Percentiles rank a stretch among this genome's conserved stretches.
Evolutionary conservation across 2,797 vertebrate species (phyloP).

Genomic region (Onychomys leucogaster): DNA sequence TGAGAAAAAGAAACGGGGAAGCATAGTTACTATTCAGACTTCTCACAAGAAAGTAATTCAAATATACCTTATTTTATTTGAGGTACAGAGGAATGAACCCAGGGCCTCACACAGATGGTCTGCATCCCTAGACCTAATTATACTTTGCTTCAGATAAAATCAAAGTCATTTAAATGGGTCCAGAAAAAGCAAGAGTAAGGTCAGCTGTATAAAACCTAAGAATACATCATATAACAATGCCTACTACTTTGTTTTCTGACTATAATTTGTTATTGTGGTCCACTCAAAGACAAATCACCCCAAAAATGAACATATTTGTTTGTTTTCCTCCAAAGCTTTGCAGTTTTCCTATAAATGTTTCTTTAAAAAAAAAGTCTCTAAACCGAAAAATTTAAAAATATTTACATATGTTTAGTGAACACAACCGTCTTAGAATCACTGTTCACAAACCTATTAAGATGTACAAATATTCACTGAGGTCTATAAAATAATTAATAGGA

Average conservation of each 20-base stretch:
- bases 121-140: constrained; percentile 17
- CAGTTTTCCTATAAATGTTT: constrained; percentile 8
- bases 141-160: constrained; percentile 63
- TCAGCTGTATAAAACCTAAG: constrained; percentile 9
- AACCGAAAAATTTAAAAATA: background rate
- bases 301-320: constrained; percentile 19
- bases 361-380: constrained; percentile 13
- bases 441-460: constrained; percentile 41
- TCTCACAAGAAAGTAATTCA: constrained; percentile 56
- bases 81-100: background rate
- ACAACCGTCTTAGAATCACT: constrained; percentile 48
- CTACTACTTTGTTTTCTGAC: constrained; percentile 22
- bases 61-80: constrained; percentile 36
- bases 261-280: background rate
- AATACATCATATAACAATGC: background rate
- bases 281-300: constrained; percentile 58
- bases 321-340: constrained; percentile 60
- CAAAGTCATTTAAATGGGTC: constrained; percentile 33
- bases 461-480: background rate
- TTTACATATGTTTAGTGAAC: constrained; percentile 25
- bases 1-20: constrained; percentile 80
- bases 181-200: constrained; percentile 48
- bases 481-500: constrained; percentile 30
- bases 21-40: background rate
- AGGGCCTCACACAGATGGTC: background rate